These are phyloP conservation scores for Betta splendens DNA, from an alignment of 2,797 vertebrate genomes.

Conservation along the genomic window DNA sequence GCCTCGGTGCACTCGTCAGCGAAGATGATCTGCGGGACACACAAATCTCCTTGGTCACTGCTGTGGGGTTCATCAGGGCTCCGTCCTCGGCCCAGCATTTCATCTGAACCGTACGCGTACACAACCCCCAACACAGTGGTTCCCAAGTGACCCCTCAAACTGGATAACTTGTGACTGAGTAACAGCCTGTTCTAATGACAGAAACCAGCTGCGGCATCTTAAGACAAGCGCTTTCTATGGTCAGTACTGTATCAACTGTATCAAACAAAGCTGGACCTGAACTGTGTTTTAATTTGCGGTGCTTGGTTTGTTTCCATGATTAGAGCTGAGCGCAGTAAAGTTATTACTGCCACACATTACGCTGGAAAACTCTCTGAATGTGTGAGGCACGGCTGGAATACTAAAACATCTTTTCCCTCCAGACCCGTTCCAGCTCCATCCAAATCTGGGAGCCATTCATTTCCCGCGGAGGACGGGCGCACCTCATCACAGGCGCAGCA, in stretches of 20 bases:
- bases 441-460: constrained; percentile 50
- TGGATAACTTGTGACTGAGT: too few species aligned
- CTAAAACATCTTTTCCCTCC: constrained; percentile 49
- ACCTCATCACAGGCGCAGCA: constrained; percentile 98
- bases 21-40: constrained; percentile 90
- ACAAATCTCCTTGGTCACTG: constrained; percentile 20
- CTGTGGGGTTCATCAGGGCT: constrained; percentile 1
- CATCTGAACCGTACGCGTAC: not conserved
- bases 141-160: not conserved
- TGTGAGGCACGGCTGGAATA: constrained; percentile 45
- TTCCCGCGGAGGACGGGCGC: constrained; percentile 58
- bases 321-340: constrained; percentile 11
- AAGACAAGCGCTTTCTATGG: too few species aligned
- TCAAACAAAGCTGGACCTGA: not conserved
- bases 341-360: constrained; percentile 28
- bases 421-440: constrained; percentile 45
- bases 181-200: too few species aligned
- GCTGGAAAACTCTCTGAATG: constrained; percentile 45
- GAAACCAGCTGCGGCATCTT: too few species aligned
- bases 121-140: not conserved
- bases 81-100: not conserved
- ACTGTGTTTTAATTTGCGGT: not conserved
- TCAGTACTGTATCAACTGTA: too few species aligned
- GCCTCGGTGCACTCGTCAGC: constrained; percentile 98
- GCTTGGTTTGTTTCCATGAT: constrained; percentile 27